phyloP scores from a whole-genome alignment of 2,113 vertebrate genomes.

The Catharus minimus region DNA sequence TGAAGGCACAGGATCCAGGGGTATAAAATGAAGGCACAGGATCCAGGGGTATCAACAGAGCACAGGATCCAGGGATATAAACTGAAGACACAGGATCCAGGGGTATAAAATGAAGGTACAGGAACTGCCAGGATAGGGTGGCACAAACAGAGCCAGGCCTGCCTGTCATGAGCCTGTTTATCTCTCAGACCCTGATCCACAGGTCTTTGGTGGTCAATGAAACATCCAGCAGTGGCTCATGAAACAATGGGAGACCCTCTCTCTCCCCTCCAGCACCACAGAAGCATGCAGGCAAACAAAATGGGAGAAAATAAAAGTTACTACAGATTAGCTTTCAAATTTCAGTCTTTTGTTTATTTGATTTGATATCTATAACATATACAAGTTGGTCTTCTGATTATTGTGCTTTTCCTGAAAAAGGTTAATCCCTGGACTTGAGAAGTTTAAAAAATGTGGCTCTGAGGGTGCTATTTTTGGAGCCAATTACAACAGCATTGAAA shows the following conservation, averaged over 20 bases:
- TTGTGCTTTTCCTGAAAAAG: neutral
- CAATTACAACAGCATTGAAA: conserved; percentile 56
- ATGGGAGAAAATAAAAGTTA: conserved; percentile 21
- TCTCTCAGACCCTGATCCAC: neutral
- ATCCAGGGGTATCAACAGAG: neutral
- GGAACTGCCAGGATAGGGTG: neutral
- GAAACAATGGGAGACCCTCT: conserved; percentile 14
- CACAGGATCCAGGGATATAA: neutral
- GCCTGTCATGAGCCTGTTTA: neutral
- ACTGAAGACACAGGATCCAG: neutral
- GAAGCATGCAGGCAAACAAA: neutral
- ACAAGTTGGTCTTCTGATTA: neutral
- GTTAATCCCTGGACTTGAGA: conserved; percentile 36
- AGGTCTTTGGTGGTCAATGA: conserved; percentile 1
- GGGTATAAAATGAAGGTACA: no score
- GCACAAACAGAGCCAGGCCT: neutral
- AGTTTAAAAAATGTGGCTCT: conserved; percentile 52
- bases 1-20: neutral
- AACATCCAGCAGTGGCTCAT: conserved; percentile 17
- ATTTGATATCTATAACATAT: conserved; percentile 9
- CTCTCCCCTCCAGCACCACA: neutral
- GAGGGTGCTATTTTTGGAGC: conserved; percentile 56
- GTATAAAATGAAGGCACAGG: no score
- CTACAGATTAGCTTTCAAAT: neutral
- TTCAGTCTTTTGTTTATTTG: conserved; percentile 35